Percentiles rank a stretch among this genome's conserved stretches.
Evolutionary conservation across 2,797 vertebrate species (phyloP).

Genomic region (Danionella dracula): DNA sequence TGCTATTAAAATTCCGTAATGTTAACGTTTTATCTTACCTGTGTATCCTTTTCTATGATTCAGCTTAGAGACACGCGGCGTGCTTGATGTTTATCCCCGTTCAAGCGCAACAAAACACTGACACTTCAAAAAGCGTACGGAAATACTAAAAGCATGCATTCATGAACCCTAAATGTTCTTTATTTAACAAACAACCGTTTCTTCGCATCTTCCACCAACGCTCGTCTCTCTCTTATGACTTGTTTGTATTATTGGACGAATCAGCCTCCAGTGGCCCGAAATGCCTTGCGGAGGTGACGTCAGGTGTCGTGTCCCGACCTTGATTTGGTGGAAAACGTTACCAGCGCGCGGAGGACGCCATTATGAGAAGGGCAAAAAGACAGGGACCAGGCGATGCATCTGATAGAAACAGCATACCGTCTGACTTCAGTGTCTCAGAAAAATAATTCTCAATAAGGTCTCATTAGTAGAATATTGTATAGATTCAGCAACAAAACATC

Average conservation of each 20-base stretch:
- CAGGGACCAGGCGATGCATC: too few relatives aligned
- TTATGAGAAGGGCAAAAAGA: conserved; percentile 29
- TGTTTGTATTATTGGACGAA: conserved; percentile 52
- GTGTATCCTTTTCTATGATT: conserved; percentile 50
- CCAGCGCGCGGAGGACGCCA: conserved; percentile 6
- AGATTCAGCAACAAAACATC: too few relatives aligned
- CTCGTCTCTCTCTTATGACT: conserved; percentile 28
- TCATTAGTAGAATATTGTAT: too few relatives aligned
- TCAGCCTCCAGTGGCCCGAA: conserved; percentile 42
- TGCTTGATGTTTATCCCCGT: conserved; percentile 54
- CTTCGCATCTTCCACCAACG: conserved; percentile 1
- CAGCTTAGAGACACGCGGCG: conserved; percentile 53
- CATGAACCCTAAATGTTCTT: not conserved
- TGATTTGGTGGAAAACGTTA: conserved; percentile 17
- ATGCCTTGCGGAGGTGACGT: conserved; percentile 65
- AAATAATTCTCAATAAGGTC: too few relatives aligned
- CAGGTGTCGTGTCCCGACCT: conserved; percentile 40
- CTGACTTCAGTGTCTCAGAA: too few relatives aligned
- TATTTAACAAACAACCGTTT: not conserved
- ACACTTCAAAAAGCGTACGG: conserved; percentile 15
- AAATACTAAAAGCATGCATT: conserved; percentile 13
- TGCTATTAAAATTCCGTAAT: too few relatives aligned
- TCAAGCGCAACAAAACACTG: conserved; percentile 34
- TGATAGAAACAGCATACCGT: too few relatives aligned
- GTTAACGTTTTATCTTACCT: conserved; percentile 50